Percentiles rank a stretch among this genome's conserved stretches.
Evolutionary conservation across 1,140 invertebrate species (phyloP).

Genomic region (Bemisia tabaci): DNA sequence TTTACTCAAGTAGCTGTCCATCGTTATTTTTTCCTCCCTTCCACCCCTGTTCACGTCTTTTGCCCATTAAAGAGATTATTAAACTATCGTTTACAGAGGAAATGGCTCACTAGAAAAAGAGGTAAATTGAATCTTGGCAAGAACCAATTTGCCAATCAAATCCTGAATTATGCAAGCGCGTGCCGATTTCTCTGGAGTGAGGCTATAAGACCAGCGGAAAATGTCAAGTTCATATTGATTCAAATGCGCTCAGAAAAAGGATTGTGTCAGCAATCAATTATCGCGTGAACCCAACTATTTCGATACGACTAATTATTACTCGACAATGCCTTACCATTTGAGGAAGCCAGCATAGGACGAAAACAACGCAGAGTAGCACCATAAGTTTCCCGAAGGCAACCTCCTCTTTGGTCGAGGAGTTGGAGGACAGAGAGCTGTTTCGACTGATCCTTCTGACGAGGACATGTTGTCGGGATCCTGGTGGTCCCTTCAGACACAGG

Average conservation of each 20-base stretch:
- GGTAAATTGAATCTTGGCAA: no score
- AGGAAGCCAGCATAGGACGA: slow-evolving; percentile 72
- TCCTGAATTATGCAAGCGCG: neutral
- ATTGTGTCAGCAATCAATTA: neutral
- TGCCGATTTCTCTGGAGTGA: no score
- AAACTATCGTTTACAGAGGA: no score
- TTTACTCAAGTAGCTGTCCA: no score
- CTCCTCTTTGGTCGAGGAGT: slow-evolving; percentile 52
- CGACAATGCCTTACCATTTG: slow-evolving; percentile 70
- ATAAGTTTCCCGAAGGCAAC: slow-evolving; percentile 69
- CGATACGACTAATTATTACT: no score
- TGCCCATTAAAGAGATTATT: no score
- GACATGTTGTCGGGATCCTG: slow-evolving; percentile 13
- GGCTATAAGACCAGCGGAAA: no score
- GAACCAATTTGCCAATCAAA: neutral
- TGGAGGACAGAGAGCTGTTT: slow-evolving; percentile 20
- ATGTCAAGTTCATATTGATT: neutral
- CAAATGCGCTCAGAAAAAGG: neutral
- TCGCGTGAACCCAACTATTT: neutral
- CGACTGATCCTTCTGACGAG: slow-evolving; percentile 21
- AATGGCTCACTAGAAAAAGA: no score
- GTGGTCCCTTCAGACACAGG: slow-evolving; percentile 27
- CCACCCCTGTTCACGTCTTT: no score
- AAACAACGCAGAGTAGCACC: slow-evolving; percentile 64
- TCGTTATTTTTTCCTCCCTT: no score